Conservation (phyloP, 2,797 vertebrate genomes). For the Martes flavigula region DNA sequence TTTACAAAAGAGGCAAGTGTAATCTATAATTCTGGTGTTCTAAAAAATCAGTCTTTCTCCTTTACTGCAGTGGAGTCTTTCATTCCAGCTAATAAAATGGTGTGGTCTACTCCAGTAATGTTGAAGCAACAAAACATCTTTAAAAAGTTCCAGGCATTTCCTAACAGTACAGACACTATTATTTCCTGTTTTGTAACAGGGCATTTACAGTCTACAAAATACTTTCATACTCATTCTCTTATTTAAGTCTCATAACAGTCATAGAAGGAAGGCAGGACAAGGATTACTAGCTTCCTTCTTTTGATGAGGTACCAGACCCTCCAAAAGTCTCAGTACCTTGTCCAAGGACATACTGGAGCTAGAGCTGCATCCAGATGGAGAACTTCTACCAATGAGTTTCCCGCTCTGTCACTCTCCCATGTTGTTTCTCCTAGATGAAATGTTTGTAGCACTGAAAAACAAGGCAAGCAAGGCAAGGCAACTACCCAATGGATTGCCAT, state of each 20-base stretch:
- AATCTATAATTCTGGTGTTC: constrained; percentile 3
- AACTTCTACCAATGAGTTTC: not conserved
- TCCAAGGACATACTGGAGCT: not conserved
- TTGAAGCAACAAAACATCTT: not conserved
- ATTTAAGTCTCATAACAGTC: not conserved
- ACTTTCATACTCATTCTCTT: not conserved
- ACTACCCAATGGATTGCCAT: not conserved
- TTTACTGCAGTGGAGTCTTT: not conserved
- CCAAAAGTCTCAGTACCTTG: not conserved
- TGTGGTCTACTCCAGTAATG: not conserved
- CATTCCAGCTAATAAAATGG: not conserved
- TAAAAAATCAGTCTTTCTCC: not conserved
- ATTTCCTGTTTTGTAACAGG: not conserved
- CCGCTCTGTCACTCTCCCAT: not conserved
- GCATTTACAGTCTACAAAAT: not conserved
- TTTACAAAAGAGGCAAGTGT: not conserved
- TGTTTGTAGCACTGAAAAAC: not conserved
- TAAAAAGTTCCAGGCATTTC: not conserved
- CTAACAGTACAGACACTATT: not conserved
- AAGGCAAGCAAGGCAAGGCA: not conserved
- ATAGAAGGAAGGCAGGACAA: not conserved
- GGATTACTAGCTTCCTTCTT: not conserved
- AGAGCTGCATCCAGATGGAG: not conserved
- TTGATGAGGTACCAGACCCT: not conserved
- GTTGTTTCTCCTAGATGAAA: not conserved